Conservation (phyloP, 2,888 invertebrate genomes). For the Tenthredo livida region DNA sequence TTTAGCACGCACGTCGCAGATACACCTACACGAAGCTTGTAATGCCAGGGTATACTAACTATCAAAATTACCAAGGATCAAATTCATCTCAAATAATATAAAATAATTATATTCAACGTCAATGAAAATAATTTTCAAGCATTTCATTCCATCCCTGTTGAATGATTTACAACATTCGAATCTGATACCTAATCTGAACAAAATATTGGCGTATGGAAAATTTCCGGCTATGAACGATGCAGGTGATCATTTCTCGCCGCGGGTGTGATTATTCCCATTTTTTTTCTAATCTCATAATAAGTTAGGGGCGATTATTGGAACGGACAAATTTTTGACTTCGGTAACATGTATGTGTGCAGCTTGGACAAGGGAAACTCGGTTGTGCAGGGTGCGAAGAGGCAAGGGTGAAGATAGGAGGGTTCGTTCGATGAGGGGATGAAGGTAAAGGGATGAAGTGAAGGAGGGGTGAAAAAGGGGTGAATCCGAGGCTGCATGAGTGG, state of each 20-base stretch:
- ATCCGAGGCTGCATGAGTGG: constrained; percentile 58
- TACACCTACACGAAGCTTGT: neutral
- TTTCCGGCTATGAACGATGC: neutral
- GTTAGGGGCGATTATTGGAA: neutral
- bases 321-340: neutral
- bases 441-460: constrained; percentile 43
- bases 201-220: neutral
- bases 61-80: neutral
- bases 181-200: too few species aligned
- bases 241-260: neutral
- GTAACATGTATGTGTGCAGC: neutral
- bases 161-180: too few species aligned
- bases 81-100: too few species aligned
- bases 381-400: neutral
- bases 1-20: constrained; percentile 8
- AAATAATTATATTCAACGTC: too few species aligned
- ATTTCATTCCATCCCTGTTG: too few species aligned
- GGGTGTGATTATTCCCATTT: neutral
- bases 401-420: constrained; percentile 19
- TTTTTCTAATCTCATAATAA: neutral
- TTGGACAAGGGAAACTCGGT: neutral
- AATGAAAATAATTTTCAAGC: too few species aligned
- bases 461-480: constrained; percentile 54
- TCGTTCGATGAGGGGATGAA: constrained; percentile 39
- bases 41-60: neutral